Conservation (phyloP, 1,140 invertebrate genomes). For the Chrysoperla carnea region DNA sequence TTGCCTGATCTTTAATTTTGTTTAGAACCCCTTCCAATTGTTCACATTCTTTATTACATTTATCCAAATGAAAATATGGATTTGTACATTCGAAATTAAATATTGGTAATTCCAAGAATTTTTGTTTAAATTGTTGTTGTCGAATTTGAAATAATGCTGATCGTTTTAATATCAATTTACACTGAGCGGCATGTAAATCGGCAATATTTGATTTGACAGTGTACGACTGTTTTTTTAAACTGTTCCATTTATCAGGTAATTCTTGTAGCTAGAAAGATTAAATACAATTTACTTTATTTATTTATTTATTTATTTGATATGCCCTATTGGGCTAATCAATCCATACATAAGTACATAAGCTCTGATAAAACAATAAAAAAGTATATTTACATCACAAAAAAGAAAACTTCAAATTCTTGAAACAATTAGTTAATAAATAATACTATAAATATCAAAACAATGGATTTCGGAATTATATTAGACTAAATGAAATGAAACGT, state of each 20-base stretch:
- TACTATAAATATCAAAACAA: too few species aligned
- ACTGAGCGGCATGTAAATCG: conserved; percentile 48
- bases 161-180: conserved; percentile 38
- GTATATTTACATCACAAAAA: too few species aligned
- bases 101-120: conserved; percentile 43
- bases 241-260: conserved; percentile 74
- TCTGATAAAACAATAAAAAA: too few species aligned
- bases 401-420: too few species aligned
- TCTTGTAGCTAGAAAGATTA: conserved; percentile 34
- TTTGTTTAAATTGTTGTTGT: conserved; percentile 57
- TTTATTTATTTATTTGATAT: not conserved
- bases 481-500: too few species aligned
- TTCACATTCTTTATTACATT: conserved; percentile 44
- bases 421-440: too few species aligned
- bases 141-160: conserved; percentile 61
- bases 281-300: not conserved
- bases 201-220: conserved; percentile 74
- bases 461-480: too few species aligned
- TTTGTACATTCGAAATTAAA: conserved; percentile 55
- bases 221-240: conserved; percentile 66
- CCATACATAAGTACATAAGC: too few species aligned
- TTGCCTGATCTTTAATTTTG: conserved; percentile 50
- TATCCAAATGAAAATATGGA: conserved; percentile 59
- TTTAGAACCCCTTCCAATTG: conserved; percentile 51
- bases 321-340: too few species aligned